Conservation (phyloP, 2,797 vertebrate species). For the Prionace glauca region DNA sequence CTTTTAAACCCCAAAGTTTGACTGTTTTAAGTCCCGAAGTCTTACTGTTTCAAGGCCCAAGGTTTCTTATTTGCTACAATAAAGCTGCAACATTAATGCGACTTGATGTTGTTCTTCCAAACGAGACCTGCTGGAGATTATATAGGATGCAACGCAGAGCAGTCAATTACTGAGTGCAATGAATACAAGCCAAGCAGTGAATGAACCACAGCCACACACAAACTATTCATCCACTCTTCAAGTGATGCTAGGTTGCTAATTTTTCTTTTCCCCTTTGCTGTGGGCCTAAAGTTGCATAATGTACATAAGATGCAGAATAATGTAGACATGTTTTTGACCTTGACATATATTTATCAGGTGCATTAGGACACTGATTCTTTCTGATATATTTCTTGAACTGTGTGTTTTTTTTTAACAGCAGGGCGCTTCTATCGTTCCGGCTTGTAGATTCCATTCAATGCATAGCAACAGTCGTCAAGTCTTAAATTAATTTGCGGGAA, state of each 20-base stretch:
- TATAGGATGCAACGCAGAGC: not conserved
- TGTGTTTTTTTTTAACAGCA: not conserved
- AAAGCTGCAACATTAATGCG: not conserved
- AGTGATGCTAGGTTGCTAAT: not conserved
- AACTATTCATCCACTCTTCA: not conserved
- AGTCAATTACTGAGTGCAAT: not conserved
- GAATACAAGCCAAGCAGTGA: not conserved
- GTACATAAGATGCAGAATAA: not conserved
- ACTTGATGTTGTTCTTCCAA: not conserved
- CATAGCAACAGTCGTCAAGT: not conserved
- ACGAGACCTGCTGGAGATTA: not conserved
- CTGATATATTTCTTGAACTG: not conserved
- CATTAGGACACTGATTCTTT: not conserved
- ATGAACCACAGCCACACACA: not conserved
- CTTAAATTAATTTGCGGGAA: not conserved
- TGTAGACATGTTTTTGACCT: not conserved
- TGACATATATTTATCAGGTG: not conserved
- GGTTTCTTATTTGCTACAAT: not conserved
- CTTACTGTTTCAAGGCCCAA: too few species aligned
- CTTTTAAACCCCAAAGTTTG: too few species aligned
- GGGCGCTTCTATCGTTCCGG: not conserved
- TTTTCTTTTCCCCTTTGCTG: not conserved
- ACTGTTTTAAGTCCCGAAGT: too few species aligned
- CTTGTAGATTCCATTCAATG: not conserved
- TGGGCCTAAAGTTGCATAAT: not conserved